phyloP scores from a whole-genome alignment of 2,797 vertebrate species.

The Lemur catta region DNA sequence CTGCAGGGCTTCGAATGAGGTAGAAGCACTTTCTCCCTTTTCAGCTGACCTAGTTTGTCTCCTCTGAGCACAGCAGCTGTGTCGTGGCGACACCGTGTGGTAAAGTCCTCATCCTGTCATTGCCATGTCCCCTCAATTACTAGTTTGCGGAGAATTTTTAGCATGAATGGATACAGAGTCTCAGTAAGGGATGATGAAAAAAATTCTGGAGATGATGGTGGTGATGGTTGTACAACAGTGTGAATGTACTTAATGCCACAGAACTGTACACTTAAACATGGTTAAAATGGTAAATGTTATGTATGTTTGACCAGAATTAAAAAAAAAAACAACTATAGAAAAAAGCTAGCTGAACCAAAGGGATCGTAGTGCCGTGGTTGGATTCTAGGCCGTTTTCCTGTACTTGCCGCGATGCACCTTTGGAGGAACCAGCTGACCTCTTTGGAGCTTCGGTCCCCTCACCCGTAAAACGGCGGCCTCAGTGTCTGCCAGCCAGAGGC shows the following conservation, averaged over 20 bases:
- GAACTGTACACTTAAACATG: neutral
- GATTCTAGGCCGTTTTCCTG: neutral
- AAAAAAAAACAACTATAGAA: neutral
- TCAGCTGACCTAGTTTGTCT: neutral
- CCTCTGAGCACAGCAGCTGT: neutral
- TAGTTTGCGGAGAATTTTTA: neutral
- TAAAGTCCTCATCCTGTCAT: neutral
- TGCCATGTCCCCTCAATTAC: neutral
- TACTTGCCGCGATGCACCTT: neutral
- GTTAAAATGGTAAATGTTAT: neutral
- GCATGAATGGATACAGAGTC: neutral
- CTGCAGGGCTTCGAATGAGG: neutral
- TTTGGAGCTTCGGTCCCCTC: neutral
- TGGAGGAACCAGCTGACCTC: neutral
- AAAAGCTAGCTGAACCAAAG: neutral
- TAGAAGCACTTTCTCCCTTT: neutral
- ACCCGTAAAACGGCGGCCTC: neutral
- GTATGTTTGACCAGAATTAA: neutral
- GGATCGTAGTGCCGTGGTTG: neutral
- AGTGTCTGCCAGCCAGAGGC: neutral
- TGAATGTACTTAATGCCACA: neutral
- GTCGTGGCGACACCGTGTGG: slow-evolving; percentile 77
- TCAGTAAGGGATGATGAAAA: neutral
- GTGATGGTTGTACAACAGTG: neutral
- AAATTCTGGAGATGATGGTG: neutral